A percentile compares a stretch with the other conserved stretches of the same genome.
phyloP scores from a whole-genome alignment of 2,113 vertebrate genomes.

The Picathartes gymnocephalus region DNA sequence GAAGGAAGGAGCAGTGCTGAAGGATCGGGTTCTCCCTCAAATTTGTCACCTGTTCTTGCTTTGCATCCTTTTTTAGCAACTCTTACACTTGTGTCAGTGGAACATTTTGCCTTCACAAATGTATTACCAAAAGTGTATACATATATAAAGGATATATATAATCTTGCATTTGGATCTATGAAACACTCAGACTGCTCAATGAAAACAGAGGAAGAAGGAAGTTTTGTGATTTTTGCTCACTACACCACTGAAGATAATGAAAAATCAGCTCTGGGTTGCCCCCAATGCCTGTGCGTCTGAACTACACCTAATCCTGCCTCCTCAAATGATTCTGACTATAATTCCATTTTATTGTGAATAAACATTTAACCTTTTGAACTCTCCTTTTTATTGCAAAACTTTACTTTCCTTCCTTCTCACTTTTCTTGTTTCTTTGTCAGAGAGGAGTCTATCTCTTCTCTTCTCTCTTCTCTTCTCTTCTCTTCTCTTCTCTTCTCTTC shows the following conservation, averaged over 20 bases:
- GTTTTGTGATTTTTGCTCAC: not conserved
- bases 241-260: not conserved
- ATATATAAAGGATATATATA: not conserved
- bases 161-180: not conserved
- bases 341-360: not conserved
- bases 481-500: not conserved
- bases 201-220: not conserved
- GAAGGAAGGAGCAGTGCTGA: not conserved
- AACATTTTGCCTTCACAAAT: not conserved
- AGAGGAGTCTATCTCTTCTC: not conserved
- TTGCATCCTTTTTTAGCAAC: not conserved
- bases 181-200: not conserved
- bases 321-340: not conserved
- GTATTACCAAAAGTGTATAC: not conserved
- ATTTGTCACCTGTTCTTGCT: not conserved
- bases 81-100: not conserved
- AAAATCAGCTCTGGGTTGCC: not conserved
- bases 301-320: not conserved
- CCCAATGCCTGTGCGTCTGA: not conserved
- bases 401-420: not conserved
- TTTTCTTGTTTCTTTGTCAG: not conserved
- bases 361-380: not conserved
- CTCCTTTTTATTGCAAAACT: not conserved
- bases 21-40: not conserved
- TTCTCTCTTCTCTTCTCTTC: not conserved